Evolutionary conservation across 2,113 vertebrate genomes (phyloP).

Genomic region (Tragelaphus scriptus): DNA sequence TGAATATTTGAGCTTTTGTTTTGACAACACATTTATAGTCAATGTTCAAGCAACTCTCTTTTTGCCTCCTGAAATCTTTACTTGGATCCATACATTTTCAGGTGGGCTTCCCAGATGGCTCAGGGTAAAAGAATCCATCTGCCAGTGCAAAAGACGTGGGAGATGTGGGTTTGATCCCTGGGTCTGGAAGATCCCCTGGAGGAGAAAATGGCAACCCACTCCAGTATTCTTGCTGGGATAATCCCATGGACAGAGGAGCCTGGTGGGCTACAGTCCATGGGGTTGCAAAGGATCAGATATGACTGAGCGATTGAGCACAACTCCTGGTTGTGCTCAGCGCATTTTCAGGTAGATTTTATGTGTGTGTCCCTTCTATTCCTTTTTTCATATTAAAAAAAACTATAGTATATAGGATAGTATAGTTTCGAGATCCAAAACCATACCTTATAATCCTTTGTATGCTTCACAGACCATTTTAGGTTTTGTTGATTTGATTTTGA

Average conservation of each 20-base stretch:
- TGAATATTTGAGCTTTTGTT: conserved; percentile 38
- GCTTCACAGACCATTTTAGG: background rate
- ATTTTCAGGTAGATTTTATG: conserved; percentile 34
- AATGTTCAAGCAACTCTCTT: background rate
- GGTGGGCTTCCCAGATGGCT: background rate
- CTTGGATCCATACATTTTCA: background rate
- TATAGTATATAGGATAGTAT: background rate
- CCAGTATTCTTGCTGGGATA: background rate
- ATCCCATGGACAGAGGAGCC: background rate
- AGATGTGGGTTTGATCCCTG: background rate
- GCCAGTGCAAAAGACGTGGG: background rate
- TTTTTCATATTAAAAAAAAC: background rate
- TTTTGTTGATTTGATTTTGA: conserved; percentile 46
- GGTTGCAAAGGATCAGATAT: background rate
- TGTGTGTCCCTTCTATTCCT: conserved; percentile 20
- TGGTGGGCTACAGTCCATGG: background rate
- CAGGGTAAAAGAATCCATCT: background rate
- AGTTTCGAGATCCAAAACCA: background rate
- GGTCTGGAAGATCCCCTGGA: background rate
- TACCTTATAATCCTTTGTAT: background rate
- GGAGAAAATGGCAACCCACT: background rate
- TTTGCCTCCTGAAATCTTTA: conserved; percentile 30
- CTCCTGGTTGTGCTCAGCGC: background rate
- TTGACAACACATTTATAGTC: conserved; percentile 40
- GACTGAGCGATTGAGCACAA: background rate